Evolutionary conservation across 2,113 vertebrate genomes (phyloP).

Genomic region (Bubo blakistoni): DNA sequence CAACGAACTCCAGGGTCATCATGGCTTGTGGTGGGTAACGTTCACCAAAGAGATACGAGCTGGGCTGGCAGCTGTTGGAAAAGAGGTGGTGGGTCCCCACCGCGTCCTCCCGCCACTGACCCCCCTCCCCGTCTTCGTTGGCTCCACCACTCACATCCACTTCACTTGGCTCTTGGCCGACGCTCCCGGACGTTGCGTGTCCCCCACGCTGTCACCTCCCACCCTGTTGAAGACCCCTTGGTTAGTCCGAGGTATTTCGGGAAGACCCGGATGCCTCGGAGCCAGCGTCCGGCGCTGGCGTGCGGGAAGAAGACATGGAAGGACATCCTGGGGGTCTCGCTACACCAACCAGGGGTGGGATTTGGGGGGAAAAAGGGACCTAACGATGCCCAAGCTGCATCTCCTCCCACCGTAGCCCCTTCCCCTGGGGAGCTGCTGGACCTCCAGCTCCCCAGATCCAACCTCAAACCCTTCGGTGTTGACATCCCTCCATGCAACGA

Average conservation of each 20-base stretch:
- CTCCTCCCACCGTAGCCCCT: not conserved
- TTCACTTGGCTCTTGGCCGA: not conserved
- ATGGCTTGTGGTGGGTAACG: fast-evolving
- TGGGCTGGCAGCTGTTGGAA: not conserved
- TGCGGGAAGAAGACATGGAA: not conserved
- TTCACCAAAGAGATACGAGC: not conserved
- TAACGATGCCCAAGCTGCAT: not conserved
- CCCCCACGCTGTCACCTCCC: not conserved
- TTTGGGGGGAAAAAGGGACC: not conserved
- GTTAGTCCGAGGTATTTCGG: not conserved
- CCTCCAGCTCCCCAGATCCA: not conserved
- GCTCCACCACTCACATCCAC: not conserved
- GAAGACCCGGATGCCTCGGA: not conserved
- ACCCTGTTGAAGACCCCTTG: not conserved
- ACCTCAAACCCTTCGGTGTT: not conserved
- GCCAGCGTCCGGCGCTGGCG: not conserved
- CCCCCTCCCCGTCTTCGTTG: not conserved
- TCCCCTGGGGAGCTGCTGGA: not conserved
- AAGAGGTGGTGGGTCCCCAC: not conserved
- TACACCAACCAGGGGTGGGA: not conserved
- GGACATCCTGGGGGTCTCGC: not conserved
- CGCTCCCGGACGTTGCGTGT: fast-evolving
- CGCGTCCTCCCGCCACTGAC: fast-evolving
- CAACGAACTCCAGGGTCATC: not conserved
- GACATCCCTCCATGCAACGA: not conserved